Percentiles rank a stretch among this genome's conserved stretches.
Conservation (phyloP, 2,888 invertebrate species). For the Tachina lurida region DNA sequence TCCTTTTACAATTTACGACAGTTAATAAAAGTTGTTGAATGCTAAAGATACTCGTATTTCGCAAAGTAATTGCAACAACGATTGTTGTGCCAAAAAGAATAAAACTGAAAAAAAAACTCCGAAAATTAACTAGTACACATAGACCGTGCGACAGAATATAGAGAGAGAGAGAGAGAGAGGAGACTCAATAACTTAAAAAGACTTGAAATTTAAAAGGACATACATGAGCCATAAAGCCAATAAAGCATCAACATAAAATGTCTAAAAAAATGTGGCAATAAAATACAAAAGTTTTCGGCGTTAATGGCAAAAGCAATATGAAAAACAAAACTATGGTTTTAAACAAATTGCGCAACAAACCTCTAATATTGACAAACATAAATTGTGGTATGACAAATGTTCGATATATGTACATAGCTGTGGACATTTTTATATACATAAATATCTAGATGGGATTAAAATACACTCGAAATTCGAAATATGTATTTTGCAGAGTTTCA, state of each 20-base stretch:
- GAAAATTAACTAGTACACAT: constrained; percentile 30
- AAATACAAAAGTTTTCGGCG: constrained; percentile 29
- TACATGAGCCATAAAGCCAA: constrained; percentile 30
- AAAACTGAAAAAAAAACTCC: constrained; percentile 21
- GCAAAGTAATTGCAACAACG: constrained; percentile 68
- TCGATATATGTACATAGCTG: not conserved
- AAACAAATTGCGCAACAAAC: constrained; percentile 19
- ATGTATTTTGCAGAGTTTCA: too few relatives aligned
- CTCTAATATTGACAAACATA: constrained; percentile 16
- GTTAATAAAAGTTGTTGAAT: constrained; percentile 71
- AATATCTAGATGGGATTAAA: too few relatives aligned
- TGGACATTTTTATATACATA: too few relatives aligned
- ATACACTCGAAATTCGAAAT: too few relatives aligned
- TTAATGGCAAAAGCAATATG: not conserved
- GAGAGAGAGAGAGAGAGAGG: not conserved
- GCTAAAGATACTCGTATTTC: constrained; percentile 64
- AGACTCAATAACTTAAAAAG: constrained; percentile 33
- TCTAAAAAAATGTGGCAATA: constrained; percentile 46
- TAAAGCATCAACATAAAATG: constrained; percentile 33
- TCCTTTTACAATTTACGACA: constrained; percentile 69
- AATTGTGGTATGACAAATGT: not conserved
- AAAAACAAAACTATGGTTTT: not conserved
- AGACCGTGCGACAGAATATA: constrained; percentile 6
- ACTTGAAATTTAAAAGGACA: constrained; percentile 21
- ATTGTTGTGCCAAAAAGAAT: constrained; percentile 54